Conservation (phyloP, 2,113 vertebrate species). For the Lipophrys pholis region DNA sequence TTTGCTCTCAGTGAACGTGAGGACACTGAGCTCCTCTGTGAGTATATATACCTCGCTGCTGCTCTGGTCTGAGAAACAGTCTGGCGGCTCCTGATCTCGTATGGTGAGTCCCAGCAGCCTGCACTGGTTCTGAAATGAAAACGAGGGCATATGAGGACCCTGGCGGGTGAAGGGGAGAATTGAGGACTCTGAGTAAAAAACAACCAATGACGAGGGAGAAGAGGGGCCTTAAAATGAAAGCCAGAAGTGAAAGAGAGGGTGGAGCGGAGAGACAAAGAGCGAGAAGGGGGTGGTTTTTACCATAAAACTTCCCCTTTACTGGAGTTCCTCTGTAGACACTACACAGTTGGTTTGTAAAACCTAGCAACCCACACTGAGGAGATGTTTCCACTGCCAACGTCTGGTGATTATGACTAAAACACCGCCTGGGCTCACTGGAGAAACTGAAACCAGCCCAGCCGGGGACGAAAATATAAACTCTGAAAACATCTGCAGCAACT, state of each 20-base stretch:
- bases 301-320: conserved; percentile 42
- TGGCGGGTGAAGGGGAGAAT: conserved; percentile 1
- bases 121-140: conserved; percentile 75
- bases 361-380: conserved; percentile 51
- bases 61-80: conserved; percentile 59
- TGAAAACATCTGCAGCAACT: conserved; percentile 8
- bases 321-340: conserved; percentile 32
- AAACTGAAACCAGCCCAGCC: conserved; percentile 40
- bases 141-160: conserved; percentile 28
- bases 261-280: conserved; percentile 10
- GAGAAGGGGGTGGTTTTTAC: background rate
- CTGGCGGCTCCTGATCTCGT: conserved; percentile 71
- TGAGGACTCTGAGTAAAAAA: background rate
- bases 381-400: conserved; percentile 48
- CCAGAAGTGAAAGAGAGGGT: conserved; percentile 23
- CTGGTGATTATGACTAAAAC: conserved; percentile 41
- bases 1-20: background rate
- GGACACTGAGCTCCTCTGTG: background rate
- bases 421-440: conserved; percentile 5
- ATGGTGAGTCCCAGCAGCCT: conserved; percentile 79
- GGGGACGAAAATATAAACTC: conserved; percentile 37
- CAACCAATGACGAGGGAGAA: conserved; percentile 28
- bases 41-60: conserved; percentile 75
- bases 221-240: conserved; percentile 31
- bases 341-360: conserved; percentile 10